Conservation (phyloP, 1,140 invertebrate genomes). For the Leptestheria dahalacensis region DNA sequence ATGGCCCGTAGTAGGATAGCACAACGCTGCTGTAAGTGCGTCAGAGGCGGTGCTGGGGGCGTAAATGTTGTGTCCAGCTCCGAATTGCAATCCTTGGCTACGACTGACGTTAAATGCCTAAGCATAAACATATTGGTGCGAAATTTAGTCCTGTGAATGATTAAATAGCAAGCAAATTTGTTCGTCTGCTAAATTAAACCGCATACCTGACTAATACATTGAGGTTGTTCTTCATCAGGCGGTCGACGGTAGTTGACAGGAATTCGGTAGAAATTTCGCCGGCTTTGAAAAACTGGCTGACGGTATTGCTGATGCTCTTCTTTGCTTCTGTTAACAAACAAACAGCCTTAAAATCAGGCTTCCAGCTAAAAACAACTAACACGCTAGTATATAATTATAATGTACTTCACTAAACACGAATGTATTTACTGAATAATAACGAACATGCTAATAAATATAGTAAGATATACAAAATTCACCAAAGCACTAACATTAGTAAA, state of each 20-base stretch:
- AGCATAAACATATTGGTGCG: neutral
- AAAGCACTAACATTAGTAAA: too few relatives aligned
- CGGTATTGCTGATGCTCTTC: neutral
- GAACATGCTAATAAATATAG: too few relatives aligned
- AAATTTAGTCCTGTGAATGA: neutral
- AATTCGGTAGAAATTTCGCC: neutral
- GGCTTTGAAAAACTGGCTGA: neutral
- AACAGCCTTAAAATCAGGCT: too few relatives aligned
- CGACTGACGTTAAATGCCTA: neutral
- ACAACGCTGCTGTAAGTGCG: neutral
- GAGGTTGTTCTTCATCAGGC: neutral
- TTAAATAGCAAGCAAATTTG: too few relatives aligned
- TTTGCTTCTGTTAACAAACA: neutral
- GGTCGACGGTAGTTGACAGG: neutral
- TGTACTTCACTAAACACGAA: too few relatives aligned
- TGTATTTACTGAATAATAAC: too few relatives aligned
- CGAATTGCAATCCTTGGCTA: neutral
- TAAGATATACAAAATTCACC: too few relatives aligned
- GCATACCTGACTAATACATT: neutral
- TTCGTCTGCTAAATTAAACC: neutral
- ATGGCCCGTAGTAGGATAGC: neutral
- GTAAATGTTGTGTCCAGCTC: conserved; percentile 1
- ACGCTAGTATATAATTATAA: too few relatives aligned
- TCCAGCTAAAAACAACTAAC: too few relatives aligned
- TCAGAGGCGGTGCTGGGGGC: conserved; percentile 3